Base-by-base conservation (phyloP, 2,797 vertebrate species). In the Neolamprologus multifasciatus region DNA sequence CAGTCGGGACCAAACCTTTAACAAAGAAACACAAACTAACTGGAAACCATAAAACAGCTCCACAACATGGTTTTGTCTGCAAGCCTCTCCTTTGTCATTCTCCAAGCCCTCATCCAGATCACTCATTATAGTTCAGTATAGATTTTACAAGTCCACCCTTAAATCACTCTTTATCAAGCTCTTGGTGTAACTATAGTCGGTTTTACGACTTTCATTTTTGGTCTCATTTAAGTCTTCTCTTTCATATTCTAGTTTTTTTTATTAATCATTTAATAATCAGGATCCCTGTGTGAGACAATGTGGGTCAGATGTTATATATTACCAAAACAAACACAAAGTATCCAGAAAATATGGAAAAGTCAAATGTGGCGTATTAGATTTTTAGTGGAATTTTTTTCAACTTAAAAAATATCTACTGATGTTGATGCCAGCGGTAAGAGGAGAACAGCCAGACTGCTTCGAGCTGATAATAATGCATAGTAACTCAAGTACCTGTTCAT, bases 71-170 rank as follows among this genome's bases (percentile, higher is more conserved):
- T 38, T 38, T 67, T 38, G 10, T 21, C 62, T 38, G 62, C 62
- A 67, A 11, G 4, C 19, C 33, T n/a, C 33, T 38, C 31, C 31
- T 62, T 36, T 0, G 0, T 62, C 10, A 12, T 36, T 12, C 57
- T 62, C 31, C 31, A 36, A 62, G 6, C 31, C 59, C 31, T 64
- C 33, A 67, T 67, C 29, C 29, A 62, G 29, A 62, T 19, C 9
- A 33, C 57, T 33, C 29, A 11, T 62, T 62, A 19, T 33, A 62
- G 1, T 62, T 62, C 4, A 33, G 29, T 62, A 69, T 69, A 69
- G 38, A n/a, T 64, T 64, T 64, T 13, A 14, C 19, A 23, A 69
- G 13, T 69, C 12, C 36, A 69, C 64, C 21, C 9, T 43, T 23
- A 69, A 23, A 7, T 69, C 21, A 26, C 40, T 23, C 38, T 43